Evolutionary conservation across 2,113 vertebrate species (phyloP).

Genomic region (Notarius lentiginosus): DNA sequence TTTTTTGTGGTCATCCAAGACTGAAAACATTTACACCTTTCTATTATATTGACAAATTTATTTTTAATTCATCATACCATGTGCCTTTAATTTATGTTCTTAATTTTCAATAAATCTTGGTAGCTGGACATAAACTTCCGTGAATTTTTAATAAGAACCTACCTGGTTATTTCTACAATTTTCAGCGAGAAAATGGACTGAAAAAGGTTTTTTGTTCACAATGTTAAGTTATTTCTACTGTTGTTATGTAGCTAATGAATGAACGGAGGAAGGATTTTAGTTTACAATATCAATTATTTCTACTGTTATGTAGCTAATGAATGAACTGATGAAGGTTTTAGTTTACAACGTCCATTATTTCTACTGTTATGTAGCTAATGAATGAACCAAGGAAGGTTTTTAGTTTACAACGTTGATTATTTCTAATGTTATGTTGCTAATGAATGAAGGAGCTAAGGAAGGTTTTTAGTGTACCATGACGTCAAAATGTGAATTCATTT

Average conservation of each 20-base stretch:
- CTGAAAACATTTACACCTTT: background rate
- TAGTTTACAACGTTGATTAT: no score
- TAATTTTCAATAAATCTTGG: conserved; percentile 42
- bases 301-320: background rate
- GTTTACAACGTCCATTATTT: background rate
- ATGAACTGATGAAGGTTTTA: no score
- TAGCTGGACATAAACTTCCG: conserved; percentile 13
- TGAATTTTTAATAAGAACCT: background rate
- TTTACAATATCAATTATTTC: no score
- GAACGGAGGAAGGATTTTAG: no score
- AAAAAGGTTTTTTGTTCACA: background rate
- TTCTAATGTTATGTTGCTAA: no score
- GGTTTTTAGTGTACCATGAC: no score
- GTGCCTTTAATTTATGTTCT: conserved; percentile 49
- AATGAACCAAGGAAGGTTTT: no score
- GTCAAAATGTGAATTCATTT: no score
- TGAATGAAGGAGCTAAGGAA: no score
- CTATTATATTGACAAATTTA: background rate
- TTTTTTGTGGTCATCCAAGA: background rate
- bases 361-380: background rate
- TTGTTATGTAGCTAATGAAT: background rate
- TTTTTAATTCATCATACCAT: conserved; percentile 14
- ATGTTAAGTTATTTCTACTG: background rate
- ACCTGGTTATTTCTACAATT: background rate
- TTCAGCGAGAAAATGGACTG: background rate